These are phyloP conservation scores for Pangasius mekongensis DNA, from an alignment of 2,797 vertebrate species.

Conservation along the genomic window DNA sequence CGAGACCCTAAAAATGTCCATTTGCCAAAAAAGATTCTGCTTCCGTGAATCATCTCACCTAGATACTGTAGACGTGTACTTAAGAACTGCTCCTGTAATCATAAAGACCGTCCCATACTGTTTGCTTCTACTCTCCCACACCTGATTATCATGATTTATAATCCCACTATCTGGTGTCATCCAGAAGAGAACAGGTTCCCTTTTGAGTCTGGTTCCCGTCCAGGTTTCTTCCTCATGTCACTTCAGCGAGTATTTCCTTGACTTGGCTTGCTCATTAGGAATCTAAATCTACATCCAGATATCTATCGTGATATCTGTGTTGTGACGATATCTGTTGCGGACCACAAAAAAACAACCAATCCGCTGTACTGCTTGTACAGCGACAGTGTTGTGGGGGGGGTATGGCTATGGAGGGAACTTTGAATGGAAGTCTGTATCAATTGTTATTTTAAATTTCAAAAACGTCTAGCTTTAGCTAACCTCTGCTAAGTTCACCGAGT, in stretches of 20 bases:
- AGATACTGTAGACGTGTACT: background rate
- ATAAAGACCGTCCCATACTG: background rate
- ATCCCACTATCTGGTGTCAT: background rate
- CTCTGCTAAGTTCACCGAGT: background rate
- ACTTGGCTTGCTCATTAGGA: background rate
- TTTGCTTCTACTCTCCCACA: background rate
- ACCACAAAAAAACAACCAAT: background rate
- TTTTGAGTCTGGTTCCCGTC: background rate
- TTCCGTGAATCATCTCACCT: background rate
- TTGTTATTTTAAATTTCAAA: background rate
- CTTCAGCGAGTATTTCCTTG: background rate
- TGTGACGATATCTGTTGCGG: too few species aligned
- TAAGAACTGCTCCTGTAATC: background rate
- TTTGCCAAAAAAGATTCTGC: background rate
- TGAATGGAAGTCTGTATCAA: too few species aligned
- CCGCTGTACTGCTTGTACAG: background rate
- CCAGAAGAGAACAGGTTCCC: background rate
- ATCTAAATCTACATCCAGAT: background rate
- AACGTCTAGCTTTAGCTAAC: background rate
- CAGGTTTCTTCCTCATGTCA: background rate
- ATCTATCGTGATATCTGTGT: background rate
- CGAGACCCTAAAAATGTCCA: background rate
- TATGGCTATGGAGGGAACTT: background rate
- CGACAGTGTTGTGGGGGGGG: background rate
- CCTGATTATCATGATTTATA: background rate